A percentile compares a stretch with the other conserved stretches of the same genome.
phyloP scores from a whole-genome alignment of 1,140 invertebrate genomes.

The Monochamus saltuarius region DNA sequence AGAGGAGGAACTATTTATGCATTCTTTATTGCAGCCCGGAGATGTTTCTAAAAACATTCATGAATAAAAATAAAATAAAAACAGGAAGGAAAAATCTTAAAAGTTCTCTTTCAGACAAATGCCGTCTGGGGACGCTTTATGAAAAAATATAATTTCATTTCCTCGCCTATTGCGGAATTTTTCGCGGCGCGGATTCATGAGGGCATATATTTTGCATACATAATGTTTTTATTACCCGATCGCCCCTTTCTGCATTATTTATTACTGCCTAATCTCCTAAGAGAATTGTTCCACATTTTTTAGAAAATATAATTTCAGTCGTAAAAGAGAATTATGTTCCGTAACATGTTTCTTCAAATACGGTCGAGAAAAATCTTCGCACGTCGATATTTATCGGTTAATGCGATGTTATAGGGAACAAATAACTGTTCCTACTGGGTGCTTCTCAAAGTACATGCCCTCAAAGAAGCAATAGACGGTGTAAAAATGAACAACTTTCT shows the following conservation, averaged over 20 bases:
- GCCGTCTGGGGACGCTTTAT: conserved; percentile 35
- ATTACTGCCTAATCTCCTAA: conserved; percentile 22
- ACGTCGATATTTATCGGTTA: no score
- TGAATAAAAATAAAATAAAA: conserved; percentile 38
- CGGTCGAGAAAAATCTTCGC: no score
- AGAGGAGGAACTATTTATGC: conserved; percentile 28
- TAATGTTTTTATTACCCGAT: conserved; percentile 30
- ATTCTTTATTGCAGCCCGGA: conserved; percentile 27
- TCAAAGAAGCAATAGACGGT: no score
- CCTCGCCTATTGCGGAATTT: conserved; percentile 28
- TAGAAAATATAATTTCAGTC: background rate
- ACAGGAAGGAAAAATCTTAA: conserved; percentile 35
- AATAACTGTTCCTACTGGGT: no score
- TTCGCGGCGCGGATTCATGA: conserved; percentile 13
- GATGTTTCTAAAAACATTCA: conserved; percentile 33
- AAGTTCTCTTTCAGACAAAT: conserved; percentile 36
- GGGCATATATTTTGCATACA: conserved; percentile 32
- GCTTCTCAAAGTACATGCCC: no score
- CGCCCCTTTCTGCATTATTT: conserved; percentile 13
- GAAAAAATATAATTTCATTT: conserved; percentile 40
- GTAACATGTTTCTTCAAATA: no score
- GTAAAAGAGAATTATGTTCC: background rate
- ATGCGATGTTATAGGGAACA: no score
- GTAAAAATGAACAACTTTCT: no score
- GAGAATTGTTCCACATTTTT: conserved; percentile 18